Conservation (phyloP, 2,888 invertebrate genomes). For the Carpatolechia fugitivella region DNA sequence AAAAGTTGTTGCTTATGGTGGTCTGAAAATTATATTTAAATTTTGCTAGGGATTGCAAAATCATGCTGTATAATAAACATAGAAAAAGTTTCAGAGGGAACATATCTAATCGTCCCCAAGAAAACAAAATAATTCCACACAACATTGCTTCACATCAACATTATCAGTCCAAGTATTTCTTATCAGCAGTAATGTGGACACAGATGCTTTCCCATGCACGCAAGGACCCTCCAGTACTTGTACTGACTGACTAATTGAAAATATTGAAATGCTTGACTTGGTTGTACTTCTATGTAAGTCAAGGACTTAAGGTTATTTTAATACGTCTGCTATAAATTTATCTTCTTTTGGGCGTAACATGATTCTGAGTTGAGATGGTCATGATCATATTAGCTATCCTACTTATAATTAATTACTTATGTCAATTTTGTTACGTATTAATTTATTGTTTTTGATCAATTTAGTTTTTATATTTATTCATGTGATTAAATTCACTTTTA, state of each 20-base stretch:
- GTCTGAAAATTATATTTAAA: too few relatives aligned
- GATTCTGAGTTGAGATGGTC: constrained; percentile 18
- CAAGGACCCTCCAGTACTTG: not conserved
- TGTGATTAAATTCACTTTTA: too few relatives aligned
- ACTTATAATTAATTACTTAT: too few relatives aligned
- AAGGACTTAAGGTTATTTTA: constrained; percentile 27
- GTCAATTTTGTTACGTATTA: too few relatives aligned
- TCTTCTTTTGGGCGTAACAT: not conserved
- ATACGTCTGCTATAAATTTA: constrained; percentile 15
- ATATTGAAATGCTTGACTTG: constrained; percentile 31
- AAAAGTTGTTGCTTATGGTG: too few relatives aligned
- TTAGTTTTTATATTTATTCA: too few relatives aligned
- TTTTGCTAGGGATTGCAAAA: too few relatives aligned
- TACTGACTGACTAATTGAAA: constrained; percentile 32
- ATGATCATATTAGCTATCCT: constrained; percentile 5
- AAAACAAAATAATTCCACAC: not conserved
- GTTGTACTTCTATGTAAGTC: constrained; percentile 25
- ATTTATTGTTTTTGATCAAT: too few relatives aligned
- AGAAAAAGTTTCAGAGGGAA: too few relatives aligned
- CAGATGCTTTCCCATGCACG: constrained; percentile 60
- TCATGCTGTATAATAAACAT: too few relatives aligned
- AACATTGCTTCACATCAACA: not conserved
- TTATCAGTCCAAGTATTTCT: constrained; percentile 5
- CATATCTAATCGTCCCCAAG: not conserved
- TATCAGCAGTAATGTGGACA: constrained; percentile 50